Conservation (phyloP, 2,888 invertebrate species). For the Fragum fragum region DNA sequence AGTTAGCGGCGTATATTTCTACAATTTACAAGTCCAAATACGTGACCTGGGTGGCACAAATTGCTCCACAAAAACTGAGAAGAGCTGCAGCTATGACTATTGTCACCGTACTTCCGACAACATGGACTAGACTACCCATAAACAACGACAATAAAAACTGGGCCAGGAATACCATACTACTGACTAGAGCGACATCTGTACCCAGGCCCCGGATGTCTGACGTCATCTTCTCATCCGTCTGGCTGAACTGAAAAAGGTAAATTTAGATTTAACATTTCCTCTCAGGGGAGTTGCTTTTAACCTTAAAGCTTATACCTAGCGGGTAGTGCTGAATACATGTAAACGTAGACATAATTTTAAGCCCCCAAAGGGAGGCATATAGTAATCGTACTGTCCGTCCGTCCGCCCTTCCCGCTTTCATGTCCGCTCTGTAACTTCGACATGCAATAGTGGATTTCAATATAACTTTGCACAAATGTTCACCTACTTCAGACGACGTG, state of each 20-base stretch:
- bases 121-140: conserved; percentile 89
- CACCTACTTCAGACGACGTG: too few species aligned
- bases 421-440: too few species aligned
- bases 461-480: too few species aligned
- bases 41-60: conserved; percentile 94
- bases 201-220: conserved; percentile 93
- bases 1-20: not conserved
- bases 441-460: too few species aligned
- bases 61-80: conserved; percentile 94
- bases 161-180: conserved; percentile 98
- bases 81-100: conserved; percentile 95
- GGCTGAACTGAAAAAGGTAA: conserved; percentile 69
- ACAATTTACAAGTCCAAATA: conserved; percentile 93
- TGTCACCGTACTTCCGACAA: conserved; percentile 94
- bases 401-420: too few species aligned
- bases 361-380: too few species aligned
- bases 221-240: conserved; percentile 31
- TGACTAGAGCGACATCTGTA: conserved; percentile 97
- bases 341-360: too few species aligned
- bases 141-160: conserved; percentile 94
- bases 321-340: too few species aligned
- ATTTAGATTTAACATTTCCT: too few species aligned
- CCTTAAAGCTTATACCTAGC: too few species aligned
- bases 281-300: too few species aligned
- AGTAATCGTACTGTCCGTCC: too few species aligned